Conservation (phyloP, 2,113 vertebrate species). For the Pandion haliaetus region DNA sequence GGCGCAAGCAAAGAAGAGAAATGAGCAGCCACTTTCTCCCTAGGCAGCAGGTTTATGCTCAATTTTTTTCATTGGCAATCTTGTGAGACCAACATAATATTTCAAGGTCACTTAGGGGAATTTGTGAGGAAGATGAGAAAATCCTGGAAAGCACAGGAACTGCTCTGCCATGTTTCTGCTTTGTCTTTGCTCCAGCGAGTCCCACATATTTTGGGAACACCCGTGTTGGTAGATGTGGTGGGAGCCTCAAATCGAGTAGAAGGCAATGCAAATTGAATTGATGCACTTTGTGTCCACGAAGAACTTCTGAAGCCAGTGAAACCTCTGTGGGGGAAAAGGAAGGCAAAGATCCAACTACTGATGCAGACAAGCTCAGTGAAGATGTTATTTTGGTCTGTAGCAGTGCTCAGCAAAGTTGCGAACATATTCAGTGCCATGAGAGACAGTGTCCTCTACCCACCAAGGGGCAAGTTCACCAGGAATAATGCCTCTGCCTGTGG, state of each 20-base stretch:
- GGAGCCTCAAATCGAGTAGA: background rate
- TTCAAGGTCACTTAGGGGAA: background rate
- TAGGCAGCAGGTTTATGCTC: background rate
- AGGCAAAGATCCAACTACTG: background rate
- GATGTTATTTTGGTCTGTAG: background rate
- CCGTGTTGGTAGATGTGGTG: background rate
- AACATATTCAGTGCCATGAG: fast-evolving
- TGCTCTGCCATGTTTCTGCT: background rate
- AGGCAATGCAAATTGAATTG: background rate
- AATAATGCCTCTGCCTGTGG: background rate
- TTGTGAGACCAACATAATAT: background rate
- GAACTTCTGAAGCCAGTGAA: background rate
- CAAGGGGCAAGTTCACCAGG: background rate
- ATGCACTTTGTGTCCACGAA: background rate
- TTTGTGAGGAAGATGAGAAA: background rate
- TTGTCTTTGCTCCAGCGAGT: background rate
- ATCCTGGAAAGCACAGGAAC: background rate
- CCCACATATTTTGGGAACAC: background rate
- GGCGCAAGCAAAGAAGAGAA: background rate
- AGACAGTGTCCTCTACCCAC: background rate
- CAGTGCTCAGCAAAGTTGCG: background rate
- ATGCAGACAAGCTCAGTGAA: background rate
- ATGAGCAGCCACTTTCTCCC: background rate
- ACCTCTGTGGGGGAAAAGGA: background rate
- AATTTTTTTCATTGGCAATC: background rate